Conservation (phyloP, 2,113 vertebrate species). For the Propithecus coquereli region DNA sequence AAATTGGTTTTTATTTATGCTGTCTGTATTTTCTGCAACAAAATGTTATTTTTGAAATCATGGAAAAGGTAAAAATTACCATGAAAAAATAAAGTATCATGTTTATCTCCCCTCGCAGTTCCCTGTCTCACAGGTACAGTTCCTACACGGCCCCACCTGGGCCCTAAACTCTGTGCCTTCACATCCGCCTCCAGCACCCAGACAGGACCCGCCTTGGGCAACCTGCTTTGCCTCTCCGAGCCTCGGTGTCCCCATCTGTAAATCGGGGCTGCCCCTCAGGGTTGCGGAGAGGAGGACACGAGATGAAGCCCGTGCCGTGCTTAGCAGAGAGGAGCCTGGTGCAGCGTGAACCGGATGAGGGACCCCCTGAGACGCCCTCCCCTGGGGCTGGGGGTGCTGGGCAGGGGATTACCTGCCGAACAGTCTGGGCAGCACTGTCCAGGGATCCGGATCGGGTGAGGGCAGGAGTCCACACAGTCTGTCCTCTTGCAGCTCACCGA, state of each 20-base stretch:
- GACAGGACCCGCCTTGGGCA: background rate
- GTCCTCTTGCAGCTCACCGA: conserved; percentile 84
- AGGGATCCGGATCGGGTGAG: conserved; percentile 84
- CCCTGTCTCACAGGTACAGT: background rate
- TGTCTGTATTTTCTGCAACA: background rate
- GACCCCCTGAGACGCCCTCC: rapidly evolving
- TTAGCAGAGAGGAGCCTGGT: background rate
- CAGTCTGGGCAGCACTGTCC: conserved; percentile 89
- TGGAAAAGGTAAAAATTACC: background rate
- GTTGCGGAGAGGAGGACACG: background rate
- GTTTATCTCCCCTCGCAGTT: background rate
- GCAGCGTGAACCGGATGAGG: rapidly evolving
- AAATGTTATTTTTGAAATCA: background rate
- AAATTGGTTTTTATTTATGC: background rate
- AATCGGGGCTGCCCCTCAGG: background rate
- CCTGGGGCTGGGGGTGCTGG: rapidly evolving
- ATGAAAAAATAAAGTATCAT: background rate
- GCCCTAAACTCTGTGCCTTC: background rate
- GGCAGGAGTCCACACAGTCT: conserved; percentile 85
- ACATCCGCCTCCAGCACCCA: background rate
- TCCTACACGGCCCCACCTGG: background rate
- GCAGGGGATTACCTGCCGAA: conserved; percentile 80
- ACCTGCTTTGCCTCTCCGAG: background rate
- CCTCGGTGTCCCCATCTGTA: background rate
- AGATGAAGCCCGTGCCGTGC: rapidly evolving